phyloP scores from a whole-genome alignment of 2,797 vertebrate species.

The Cossypha dichroa region DNA sequence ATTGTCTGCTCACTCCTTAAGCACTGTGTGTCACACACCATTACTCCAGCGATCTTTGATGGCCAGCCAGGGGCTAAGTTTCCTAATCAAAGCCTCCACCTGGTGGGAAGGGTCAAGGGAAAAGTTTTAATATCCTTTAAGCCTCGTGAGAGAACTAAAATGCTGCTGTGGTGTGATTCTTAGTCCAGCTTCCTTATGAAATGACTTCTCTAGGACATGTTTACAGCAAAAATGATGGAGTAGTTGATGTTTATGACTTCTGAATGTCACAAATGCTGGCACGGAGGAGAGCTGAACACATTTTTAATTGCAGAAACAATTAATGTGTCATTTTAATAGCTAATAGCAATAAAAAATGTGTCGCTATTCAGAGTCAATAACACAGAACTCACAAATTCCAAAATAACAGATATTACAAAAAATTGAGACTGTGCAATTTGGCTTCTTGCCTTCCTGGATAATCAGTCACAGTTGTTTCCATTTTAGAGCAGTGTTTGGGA shows the following conservation, averaged over 20 bases:
- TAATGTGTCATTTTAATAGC: conserved; percentile 50
- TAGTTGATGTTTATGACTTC: conserved; percentile 46
- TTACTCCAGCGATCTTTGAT: not conserved
- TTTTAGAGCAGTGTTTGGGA: not conserved
- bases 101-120: not conserved
- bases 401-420: not conserved
- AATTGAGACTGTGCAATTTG: not conserved
- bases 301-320: conserved; percentile 58
- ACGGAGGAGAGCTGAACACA: not conserved
- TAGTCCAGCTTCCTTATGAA: not conserved
- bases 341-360: conserved; percentile 23
- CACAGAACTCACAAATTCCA: conserved; percentile 2
- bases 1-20: not conserved
- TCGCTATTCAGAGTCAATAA: not conserved
- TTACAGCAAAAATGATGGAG: conserved; percentile 44
- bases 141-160: not conserved
- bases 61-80: not conserved
- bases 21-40: not conserved
- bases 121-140: not conserved
- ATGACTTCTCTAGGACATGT: conserved; percentile 15
- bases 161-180: not conserved
- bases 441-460: not conserved
- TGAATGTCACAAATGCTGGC: conserved; percentile 56
- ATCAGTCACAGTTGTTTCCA: not conserved
- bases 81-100: conserved; percentile 7